These are phyloP conservation scores for Tachyglossus aculeatus DNA, from an alignment of 2,797 vertebrate genomes.

Conservation along the genomic window DNA sequence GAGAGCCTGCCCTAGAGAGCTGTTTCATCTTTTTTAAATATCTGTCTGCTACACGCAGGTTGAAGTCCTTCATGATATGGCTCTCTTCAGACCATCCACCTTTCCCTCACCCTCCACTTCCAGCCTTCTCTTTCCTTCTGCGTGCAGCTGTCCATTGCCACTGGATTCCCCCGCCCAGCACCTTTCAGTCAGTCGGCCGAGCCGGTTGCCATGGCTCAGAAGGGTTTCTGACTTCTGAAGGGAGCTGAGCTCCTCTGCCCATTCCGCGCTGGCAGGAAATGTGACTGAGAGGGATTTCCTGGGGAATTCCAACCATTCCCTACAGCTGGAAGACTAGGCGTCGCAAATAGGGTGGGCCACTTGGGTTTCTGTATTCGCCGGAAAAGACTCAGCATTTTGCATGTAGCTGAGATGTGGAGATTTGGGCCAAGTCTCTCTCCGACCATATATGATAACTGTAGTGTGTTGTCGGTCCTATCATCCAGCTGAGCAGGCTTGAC, in stretches of 20 bases:
- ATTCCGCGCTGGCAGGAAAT: constrained; percentile 20
- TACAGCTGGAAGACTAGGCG: constrained; percentile 1
- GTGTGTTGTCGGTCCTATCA: no score
- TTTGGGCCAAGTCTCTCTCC: neutral
- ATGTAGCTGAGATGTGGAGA: neutral
- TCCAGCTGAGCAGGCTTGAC: no score
- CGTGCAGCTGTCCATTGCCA: no score
- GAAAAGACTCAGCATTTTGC: neutral
- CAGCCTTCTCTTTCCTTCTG: neutral
- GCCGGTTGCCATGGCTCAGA: no score
- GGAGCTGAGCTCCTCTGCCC: neutral
- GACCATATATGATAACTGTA: no score
- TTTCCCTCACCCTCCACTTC: neutral
- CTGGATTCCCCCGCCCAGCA: no score
- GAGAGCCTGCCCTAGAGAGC: no score
- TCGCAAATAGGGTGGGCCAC: constrained; percentile 11
- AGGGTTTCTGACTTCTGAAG: constrained; percentile 4
- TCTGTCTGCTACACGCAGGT: no score
- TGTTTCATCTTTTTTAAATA: no score
- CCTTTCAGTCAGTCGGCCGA: no score
- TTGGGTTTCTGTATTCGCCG: constrained; percentile 35
- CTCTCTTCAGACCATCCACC: constrained; percentile 8
- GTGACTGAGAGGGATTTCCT: constrained; percentile 18
- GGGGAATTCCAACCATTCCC: constrained; percentile 12
- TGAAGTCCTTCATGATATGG: neutral